A percentile compares a stretch with the other conserved stretches of the same genome.
These are phyloP conservation scores for Cepphus grylle DNA, from an alignment of 2,113 vertebrate species.

Conservation along the genomic window DNA sequence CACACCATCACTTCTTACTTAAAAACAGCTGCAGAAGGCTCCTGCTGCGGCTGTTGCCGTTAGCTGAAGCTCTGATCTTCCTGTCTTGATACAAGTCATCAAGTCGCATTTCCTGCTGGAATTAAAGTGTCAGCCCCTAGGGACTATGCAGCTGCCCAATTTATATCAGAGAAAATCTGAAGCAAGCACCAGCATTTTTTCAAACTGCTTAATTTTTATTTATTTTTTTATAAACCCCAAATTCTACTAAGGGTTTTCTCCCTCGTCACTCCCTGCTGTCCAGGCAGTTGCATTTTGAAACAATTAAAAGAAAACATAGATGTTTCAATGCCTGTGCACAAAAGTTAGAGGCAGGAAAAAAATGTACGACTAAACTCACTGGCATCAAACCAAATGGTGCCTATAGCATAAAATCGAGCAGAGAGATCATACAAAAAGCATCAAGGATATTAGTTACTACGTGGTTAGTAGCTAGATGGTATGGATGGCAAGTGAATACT, in stretches of 20 bases:
- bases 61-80: slow-evolving; percentile 70
- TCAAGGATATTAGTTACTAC: neutral
- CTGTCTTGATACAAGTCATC: slow-evolving; percentile 69
- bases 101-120: slow-evolving; percentile 65
- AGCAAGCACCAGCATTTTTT: neutral
- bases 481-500: neutral
- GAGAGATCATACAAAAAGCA: neutral
- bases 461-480: neutral
- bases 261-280: neutral
- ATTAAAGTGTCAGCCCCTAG: slow-evolving; percentile 62
- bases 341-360: neutral
- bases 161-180: slow-evolving; percentile 15
- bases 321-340: neutral
- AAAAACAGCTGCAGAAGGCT: slow-evolving; percentile 67
- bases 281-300: neutral
- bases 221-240: neutral
- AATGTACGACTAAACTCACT: neutral
- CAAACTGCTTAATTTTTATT: neutral
- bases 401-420: neutral
- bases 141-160: slow-evolving; percentile 60
- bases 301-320: neutral
- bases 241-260: neutral
- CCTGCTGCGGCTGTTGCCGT: slow-evolving; percentile 51
- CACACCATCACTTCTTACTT: slow-evolving; percentile 63
- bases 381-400: neutral